Evolutionary conservation across 2,797 vertebrate species (phyloP).

Genomic region (Onychomys torridus): DNA sequence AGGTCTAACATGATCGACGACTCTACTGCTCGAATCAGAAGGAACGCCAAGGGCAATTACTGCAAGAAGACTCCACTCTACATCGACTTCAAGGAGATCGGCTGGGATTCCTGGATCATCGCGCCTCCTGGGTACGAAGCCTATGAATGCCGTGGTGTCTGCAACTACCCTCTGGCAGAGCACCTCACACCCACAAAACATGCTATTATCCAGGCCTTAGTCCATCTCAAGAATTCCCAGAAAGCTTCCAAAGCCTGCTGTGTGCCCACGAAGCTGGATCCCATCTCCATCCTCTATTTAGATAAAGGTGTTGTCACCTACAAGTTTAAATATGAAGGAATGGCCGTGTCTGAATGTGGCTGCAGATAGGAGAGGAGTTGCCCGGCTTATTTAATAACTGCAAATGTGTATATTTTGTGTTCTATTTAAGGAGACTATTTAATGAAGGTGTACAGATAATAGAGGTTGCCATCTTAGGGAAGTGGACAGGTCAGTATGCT

Average conservation of each 20-base stretch:
- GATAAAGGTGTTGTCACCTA: conserved; percentile 98
- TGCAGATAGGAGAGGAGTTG: conserved; percentile 93
- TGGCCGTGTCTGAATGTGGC: conserved; percentile 98
- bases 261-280: conserved; percentile 97
- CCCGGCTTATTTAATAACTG: conserved; percentile 87
- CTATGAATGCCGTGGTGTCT: conserved; percentile 95
- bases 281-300: conserved; percentile 97
- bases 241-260: conserved; percentile 96
- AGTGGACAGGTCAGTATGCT: conserved; percentile 66
- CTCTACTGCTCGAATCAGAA: conserved; percentile 94
- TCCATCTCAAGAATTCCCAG: conserved; percentile 96
- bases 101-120: conserved; percentile 99
- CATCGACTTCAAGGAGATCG: conserved; percentile 99
- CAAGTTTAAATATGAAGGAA: conserved; percentile 99
- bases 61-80: conserved; percentile 96
- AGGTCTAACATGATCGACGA: conserved; percentile 98
- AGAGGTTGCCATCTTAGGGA: conserved; percentile 79
- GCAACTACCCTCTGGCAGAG: conserved; percentile 95
- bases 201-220: conserved; percentile 96
- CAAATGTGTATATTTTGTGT: conserved; percentile 92
- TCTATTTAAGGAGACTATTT: conserved; percentile 91
- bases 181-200: conserved; percentile 98
- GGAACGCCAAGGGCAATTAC: conserved; percentile 96
- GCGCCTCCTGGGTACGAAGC: conserved; percentile 96
- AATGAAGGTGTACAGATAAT: conserved; percentile 89